Evolutionary conservation across 2,888 invertebrate genomes (phyloP), one percentile per base, ranked within the genome.

Genomic region (Pharmacophagus antenor): DNA sequence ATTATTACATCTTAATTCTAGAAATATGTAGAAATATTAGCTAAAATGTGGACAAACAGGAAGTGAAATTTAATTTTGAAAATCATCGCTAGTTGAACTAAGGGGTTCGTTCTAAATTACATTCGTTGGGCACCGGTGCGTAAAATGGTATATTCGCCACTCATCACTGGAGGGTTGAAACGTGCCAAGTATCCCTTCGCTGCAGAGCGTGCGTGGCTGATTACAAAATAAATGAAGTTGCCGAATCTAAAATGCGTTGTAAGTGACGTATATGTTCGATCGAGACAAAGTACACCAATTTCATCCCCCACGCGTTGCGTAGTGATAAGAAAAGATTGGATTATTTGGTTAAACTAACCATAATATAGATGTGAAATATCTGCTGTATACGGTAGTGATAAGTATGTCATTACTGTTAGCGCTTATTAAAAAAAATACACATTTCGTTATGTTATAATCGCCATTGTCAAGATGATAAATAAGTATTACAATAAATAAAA

Each of bases 101-200:
- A 54, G 54, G 54, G 54, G 54, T 54, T 44, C 44, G 25, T 25
- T 23, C 52, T 52, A 52, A 52, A 58, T 53, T 52, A 58, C 52
- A 23, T 47, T 47, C 25, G 23, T 37, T 22, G 48, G 52, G 58
- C 52, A 53, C 47, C 47, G 47, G 58, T 58, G 58, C 52, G 52
- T 58, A 58, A 58, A 58, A 52, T 58, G 58, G 58, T 58, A 52
- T 53, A 58, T 52, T 46, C 47, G 44, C 23, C 52, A 44, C 54
- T n/a, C 54, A 53, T 52, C 47, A 47, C 37, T 37, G 52, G 58
- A 52, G 52, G 52, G 58, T 57, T 42, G 56, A 41, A 50, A 57
- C 56, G 56, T 57, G 50, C 56, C 44, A 41, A 50, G 42, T 57
- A 42, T 57, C 50, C 49, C 56, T 21, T 42, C 56, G 56, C 42